A percentile compares a stretch with the other conserved stretches of the same genome.
Conservation (phyloP, 2,888 invertebrate species). For the Eupithecia insigniata region DNA sequence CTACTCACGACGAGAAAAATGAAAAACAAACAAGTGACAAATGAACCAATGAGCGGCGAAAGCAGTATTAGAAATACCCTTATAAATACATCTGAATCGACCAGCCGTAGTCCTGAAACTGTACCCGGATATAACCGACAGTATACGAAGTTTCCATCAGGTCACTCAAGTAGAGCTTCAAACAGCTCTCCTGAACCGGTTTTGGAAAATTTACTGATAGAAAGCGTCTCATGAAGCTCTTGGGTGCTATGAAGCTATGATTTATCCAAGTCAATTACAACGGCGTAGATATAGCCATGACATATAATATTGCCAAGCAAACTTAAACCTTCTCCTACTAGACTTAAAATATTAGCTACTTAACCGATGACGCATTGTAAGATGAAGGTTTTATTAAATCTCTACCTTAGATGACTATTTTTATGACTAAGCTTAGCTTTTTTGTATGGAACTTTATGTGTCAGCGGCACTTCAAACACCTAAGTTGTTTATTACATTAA, state of each 20-base stretch:
- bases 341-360: not conserved
- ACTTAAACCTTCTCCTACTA: not conserved
- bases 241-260: not conserved
- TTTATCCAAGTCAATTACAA: not conserved
- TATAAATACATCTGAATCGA: no score
- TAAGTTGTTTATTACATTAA: slow-evolving; percentile 40
- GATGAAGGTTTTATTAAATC: slow-evolving; percentile 1
- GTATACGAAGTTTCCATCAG: not conserved
- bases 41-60: no score
- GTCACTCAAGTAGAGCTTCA: not conserved
- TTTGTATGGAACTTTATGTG: slow-evolving; percentile 6
- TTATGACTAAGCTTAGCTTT: slow-evolving; percentile 1
- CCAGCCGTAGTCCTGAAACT: no score
- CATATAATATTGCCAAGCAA: not conserved
- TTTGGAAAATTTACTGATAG: not conserved
- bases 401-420: slow-evolving; percentile 3
- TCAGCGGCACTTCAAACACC: slow-evolving; percentile 22
- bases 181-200: not conserved
- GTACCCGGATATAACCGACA: no score
- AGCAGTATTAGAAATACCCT: no score
- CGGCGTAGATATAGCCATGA: not conserved
- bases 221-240: not conserved
- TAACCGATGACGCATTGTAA: not conserved
- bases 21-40: no score
- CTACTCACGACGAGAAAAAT: no score